These are phyloP conservation scores for Mamestra brassicae DNA, from an alignment of 2,888 invertebrate species.

Conservation along the genomic window DNA sequence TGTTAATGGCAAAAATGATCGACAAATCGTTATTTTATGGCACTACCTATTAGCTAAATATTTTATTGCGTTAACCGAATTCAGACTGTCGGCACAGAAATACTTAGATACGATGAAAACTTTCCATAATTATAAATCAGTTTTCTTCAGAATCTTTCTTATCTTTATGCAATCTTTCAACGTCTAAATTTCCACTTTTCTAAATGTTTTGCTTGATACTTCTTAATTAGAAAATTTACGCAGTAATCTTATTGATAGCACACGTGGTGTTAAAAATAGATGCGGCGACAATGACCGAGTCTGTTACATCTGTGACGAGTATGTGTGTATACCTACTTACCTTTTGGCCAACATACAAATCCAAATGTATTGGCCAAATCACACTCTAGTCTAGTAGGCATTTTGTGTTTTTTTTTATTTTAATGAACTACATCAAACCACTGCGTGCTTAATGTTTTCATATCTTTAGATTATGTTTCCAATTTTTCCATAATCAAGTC, in stretches of 20 bases:
- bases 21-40: slow-evolving; percentile 19
- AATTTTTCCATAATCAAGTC: slow-evolving; percentile 16
- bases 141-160: slow-evolving; percentile 6
- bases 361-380: neutral
- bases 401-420: slow-evolving; percentile 21
- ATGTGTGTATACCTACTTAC: neutral
- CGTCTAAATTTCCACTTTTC: neutral
- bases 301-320: slow-evolving; percentile 21
- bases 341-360: neutral
- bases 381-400: neutral
- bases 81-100: neutral
- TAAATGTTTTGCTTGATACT: neutral
- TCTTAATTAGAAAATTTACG: slow-evolving; percentile 49
- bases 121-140: neutral
- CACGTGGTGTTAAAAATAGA: slow-evolving; percentile 58
- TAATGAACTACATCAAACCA: neutral
- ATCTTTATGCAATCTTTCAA: neutral
- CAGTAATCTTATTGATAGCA: slow-evolving; percentile 30
- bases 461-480: slow-evolving; percentile 13
- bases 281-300: slow-evolving; percentile 36
- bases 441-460: slow-evolving; percentile 23
- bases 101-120: neutral
- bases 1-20: neutral
- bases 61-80: neutral
- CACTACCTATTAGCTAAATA: slow-evolving; percentile 5